Base-by-base conservation (phyloP, 35 echinoderm and acorn worm genomes). In the Ophiothrix spiculata region DNA sequence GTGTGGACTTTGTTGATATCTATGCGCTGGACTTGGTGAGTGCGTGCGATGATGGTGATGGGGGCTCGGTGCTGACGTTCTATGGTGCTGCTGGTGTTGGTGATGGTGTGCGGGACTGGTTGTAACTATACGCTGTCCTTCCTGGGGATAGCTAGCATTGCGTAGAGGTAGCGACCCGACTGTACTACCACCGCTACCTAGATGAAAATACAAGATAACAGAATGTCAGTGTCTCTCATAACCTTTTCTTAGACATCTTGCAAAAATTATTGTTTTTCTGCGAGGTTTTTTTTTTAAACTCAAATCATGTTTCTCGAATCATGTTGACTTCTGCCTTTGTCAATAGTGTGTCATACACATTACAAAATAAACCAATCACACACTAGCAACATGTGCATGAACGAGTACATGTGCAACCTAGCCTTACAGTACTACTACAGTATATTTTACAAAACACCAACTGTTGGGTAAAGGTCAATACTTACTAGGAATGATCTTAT, bases 101-200 rank as follows among this genome's bases (percentile, higher is more conserved):
- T 89, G 39, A 42, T 90, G 81, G 56, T 90, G 80, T 81, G 80
- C 35, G 23, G 81, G 81, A 36, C 81, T 84, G 21, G 54, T 33
- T 54, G 81, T 63, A 25, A 84, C 56, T n/a, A 54, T 84, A 32
- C 36, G 49, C 13, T 54, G 63, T 19, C 35, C 54, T 33, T 84
- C 81, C 16, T 31, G 35, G 16, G 81, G 35, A 37, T 84, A 64
- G 54, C 45, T 84, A 84, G 39, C 49, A 41, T 84, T 45, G 17
- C 63, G 63, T n/a, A n/a, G n/a, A 21, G 81, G 81, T 64, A 37
- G 40, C 4, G 40, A 32, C 17, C 17, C 39, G 19, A 36, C 54
- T 35, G 45, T 10, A 60, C 45, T 60, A 36, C 45, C 45, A 33
- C 49, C 36, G 54, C 45, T n/a, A 36, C 81, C 81, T 84, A n/a